phyloP scores from a whole-genome alignment of 2,113 vertebrate species.

The Saimiri boliviensis region DNA sequence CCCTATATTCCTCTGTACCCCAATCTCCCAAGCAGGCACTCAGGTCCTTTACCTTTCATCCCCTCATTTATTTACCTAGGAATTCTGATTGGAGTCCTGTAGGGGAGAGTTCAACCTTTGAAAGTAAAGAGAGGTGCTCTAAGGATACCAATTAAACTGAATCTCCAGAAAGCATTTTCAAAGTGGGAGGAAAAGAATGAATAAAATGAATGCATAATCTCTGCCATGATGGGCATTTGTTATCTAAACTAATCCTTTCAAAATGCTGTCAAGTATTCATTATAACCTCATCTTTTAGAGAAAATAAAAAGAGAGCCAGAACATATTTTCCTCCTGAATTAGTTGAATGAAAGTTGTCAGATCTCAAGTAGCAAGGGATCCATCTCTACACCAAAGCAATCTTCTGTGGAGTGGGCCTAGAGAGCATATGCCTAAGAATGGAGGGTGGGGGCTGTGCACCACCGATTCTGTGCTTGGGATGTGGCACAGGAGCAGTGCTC shows the following conservation, averaged over 20 bases:
- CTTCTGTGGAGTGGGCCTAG: not conserved
- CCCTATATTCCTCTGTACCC: too few relatives aligned
- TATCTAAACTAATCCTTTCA: too few relatives aligned
- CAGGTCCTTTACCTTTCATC: not conserved
- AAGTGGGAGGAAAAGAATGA: too few relatives aligned
- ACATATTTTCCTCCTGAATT: not conserved
- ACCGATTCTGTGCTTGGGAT: not conserved
- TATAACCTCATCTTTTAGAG: too few relatives aligned
- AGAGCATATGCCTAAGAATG: not conserved
- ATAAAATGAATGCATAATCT: too few relatives aligned
- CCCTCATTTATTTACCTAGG: not conserved
- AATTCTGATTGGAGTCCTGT: not conserved
- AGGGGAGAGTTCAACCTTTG: not conserved
- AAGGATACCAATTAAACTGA: too few relatives aligned
- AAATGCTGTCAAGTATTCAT: too few relatives aligned
- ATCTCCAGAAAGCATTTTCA: too few relatives aligned
- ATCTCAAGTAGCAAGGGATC: not conserved
- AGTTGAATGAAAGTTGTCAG: not conserved
- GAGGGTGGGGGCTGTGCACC: not conserved
- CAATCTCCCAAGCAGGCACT: not conserved
- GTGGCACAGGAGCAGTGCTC: not conserved
- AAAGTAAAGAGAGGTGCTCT: not conserved
- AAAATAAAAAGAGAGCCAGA: not conserved
- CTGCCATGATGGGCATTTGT: too few relatives aligned
- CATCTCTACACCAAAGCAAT: not conserved